Percentiles rank a stretch among this genome's conserved stretches.
phyloP scores from a whole-genome alignment of 2,888 invertebrate genomes.

The Synanthedon tipuliformis region DNA sequence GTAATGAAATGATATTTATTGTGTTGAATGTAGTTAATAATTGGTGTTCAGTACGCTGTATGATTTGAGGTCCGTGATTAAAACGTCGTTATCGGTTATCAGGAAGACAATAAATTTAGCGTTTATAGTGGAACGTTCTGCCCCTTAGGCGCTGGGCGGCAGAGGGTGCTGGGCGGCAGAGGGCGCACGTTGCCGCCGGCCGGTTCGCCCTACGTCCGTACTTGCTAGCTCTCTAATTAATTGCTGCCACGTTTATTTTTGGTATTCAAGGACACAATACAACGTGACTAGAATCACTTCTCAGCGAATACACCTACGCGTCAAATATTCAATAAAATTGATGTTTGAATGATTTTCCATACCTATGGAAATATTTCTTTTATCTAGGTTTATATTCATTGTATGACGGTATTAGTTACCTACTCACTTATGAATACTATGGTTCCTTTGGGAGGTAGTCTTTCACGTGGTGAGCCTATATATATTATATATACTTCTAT shows the following conservation, averaged over 20 bases:
- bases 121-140: constrained; percentile 27
- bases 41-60: not conserved
- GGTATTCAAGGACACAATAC: constrained; percentile 27
- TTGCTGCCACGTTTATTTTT: constrained; percentile 34
- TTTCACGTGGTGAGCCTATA: too few relatives aligned
- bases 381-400: too few relatives aligned
- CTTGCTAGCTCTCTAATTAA: constrained; percentile 29
- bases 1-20: not conserved
- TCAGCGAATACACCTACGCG: constrained; percentile 1
- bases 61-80: constrained; percentile 7
- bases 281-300: constrained; percentile 29
- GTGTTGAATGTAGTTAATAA: not conserved
- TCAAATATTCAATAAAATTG: not conserved
- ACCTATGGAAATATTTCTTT: too few relatives aligned
- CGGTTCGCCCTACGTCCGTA: constrained; percentile 1
- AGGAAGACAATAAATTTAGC: constrained; percentile 24
- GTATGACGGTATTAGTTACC: too few relatives aligned
- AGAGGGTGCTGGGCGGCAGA: not conserved
- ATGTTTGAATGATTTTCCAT: too few relatives aligned
- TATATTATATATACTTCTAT: too few relatives aligned
- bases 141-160: not conserved
- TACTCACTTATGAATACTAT: too few relatives aligned
- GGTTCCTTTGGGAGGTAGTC: too few relatives aligned
- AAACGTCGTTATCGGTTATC: constrained; percentile 22
- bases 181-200: not conserved